Evolutionary conservation across 2,113 vertebrate species (phyloP).

Genomic region (Empidonax traillii): DNA sequence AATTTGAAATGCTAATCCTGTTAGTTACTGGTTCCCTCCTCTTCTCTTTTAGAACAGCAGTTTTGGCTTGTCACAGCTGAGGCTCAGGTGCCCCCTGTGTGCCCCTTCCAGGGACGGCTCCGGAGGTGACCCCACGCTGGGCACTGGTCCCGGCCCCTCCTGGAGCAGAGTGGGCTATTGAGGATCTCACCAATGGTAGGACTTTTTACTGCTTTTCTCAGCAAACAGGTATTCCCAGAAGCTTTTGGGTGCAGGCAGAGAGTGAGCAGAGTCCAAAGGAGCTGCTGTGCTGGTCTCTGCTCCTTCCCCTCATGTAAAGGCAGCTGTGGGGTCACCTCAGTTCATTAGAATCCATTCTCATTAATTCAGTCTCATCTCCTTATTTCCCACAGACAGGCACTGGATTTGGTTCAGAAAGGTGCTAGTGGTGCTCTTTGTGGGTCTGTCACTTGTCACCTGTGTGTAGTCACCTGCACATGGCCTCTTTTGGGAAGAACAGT

Average conservation of each 20-base stretch:
- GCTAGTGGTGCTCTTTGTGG: neutral
- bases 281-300: neutral
- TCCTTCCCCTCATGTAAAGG: neutral
- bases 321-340: neutral
- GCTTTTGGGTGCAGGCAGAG: neutral
- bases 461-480: rapidly evolving
- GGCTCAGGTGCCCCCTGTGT: neutral
- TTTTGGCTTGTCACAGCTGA: neutral
- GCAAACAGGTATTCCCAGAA: neutral
- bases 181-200: neutral
- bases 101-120: neutral
- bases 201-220: neutral
- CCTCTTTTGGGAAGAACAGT: neutral
- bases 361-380: neutral
- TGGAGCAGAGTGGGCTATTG: rapidly evolving
- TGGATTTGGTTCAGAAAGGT: neutral
- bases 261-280: neutral
- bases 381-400: rapidly evolving
- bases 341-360: neutral
- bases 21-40: neutral
- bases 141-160: neutral
- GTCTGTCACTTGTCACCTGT: neutral
- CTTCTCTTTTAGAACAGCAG: neutral
- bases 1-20: neutral
- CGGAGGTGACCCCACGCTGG: rapidly evolving